Percentiles rank a stretch among this genome's conserved stretches.
These are phyloP conservation scores for Tragelaphus imberbis DNA, from an alignment of 2,113 vertebrate species.

Conservation along the genomic window DNA sequence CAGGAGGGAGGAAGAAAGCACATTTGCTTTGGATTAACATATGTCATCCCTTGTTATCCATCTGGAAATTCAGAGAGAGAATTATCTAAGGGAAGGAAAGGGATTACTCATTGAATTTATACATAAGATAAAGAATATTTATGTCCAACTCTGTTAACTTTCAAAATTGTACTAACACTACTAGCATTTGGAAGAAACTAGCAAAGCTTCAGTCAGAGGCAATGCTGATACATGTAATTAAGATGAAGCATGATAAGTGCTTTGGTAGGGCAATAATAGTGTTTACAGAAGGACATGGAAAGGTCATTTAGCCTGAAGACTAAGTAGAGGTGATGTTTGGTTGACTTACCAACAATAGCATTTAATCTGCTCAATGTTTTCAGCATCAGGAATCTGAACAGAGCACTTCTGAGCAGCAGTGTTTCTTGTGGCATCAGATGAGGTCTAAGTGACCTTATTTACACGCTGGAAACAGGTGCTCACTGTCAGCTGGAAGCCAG, in stretches of 20 bases:
- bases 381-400: background rate
- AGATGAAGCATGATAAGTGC: background rate
- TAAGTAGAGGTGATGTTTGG: background rate
- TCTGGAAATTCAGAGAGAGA: conserved; percentile 5
- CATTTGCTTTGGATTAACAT: conserved; percentile 5
- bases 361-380: background rate
- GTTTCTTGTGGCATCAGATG: background rate
- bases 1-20: background rate
- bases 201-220: background rate
- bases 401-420: background rate
- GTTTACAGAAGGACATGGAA: background rate
- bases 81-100: conserved; percentile 2
- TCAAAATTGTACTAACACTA: background rate
- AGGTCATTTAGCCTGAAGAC: background rate
- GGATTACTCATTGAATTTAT: conserved; percentile 1
- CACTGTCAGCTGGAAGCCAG: background rate
- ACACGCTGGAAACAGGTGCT: background rate
- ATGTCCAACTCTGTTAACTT: background rate
- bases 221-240: background rate
- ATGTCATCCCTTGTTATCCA: conserved; percentile 5
- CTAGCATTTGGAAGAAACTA: conserved; percentile 7
- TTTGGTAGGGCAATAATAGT: background rate
- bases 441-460: background rate
- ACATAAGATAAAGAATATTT: conserved; percentile 12
- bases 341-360: background rate